Percentiles rank a stretch among this genome's conserved stretches.
Evolutionary conservation across 2,797 vertebrate genomes (phyloP).

Genomic region (Sarcophilus harrisii): DNA sequence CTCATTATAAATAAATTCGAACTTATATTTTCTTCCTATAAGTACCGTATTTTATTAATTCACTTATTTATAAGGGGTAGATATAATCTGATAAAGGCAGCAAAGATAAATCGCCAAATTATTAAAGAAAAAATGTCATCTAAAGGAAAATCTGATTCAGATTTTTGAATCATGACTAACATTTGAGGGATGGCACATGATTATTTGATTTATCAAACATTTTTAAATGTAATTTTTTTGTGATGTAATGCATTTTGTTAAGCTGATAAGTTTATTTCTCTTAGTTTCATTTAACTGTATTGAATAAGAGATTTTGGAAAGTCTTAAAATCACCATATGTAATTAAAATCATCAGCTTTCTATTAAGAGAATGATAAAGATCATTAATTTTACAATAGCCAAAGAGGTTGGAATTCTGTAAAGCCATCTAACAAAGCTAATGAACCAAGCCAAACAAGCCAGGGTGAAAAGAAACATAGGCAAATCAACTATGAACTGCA

Average conservation of each 20-base stretch:
- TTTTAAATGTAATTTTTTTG: neutral
- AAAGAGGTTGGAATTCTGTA: conserved; percentile 10
- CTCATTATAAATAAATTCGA: neutral
- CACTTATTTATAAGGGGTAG: neutral
- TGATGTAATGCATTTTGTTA: neutral
- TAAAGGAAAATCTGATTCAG: neutral
- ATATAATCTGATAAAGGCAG: neutral
- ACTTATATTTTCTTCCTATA: neutral
- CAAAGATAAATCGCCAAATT: neutral
- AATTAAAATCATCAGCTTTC: conserved; percentile 25
- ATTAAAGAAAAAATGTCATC: neutral
- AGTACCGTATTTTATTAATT: neutral
- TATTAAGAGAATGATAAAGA: neutral
- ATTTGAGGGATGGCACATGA: neutral
- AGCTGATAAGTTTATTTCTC: neutral
- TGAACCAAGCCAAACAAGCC: neutral
- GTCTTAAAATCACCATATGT: conserved; percentile 10
- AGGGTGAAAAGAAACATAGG: neutral
- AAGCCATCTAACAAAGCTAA: neutral
- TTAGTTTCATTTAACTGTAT: neutral
- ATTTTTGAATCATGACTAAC: neutral
- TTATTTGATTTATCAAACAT: neutral
- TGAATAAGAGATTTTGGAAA: conserved; percentile 1
- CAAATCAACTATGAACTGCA: neutral
- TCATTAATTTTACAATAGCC: conserved; percentile 2